A percentile compares a stretch with the other conserved stretches of the same genome.
These are phyloP conservation scores for Subanguina moxae DNA, from an alignment of 1,140 invertebrate genomes.

Conservation along the genomic window DNA sequence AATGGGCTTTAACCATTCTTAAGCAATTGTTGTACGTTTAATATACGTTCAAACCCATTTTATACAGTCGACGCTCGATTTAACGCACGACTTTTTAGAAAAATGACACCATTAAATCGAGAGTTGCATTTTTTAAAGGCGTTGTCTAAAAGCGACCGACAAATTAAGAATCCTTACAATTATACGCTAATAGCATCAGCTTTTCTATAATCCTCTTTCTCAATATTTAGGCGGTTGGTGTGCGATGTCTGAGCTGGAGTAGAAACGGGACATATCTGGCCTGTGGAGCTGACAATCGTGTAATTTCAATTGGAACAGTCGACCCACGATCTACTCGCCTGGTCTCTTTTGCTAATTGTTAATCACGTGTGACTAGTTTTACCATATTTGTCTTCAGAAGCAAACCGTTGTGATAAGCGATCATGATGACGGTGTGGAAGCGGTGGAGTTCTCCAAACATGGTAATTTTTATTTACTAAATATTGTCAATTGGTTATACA, in stretches of 20 bases:
- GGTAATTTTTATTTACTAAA: constrained; percentile 7
- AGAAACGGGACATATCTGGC: constrained; percentile 23
- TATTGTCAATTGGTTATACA: not conserved
- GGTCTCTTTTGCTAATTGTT: constrained; percentile 11
- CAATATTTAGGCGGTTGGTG: not conserved
- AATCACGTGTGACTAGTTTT: not conserved
- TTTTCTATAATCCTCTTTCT: not conserved
- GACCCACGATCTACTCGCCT: constrained; percentile 31
- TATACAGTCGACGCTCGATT: too few relatives aligned
- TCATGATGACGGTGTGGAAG: constrained; percentile 40
- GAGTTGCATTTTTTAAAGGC: too few relatives aligned
- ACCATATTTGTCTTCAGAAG: constrained; percentile 18
- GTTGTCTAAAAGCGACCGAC: too few relatives aligned
- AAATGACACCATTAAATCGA: too few relatives aligned
- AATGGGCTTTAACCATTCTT: too few relatives aligned
- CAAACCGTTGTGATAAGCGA: constrained; percentile 31
- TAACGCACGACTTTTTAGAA: too few relatives aligned
- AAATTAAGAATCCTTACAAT: too few relatives aligned
- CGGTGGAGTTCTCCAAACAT: constrained; percentile 32
- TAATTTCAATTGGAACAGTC: constrained; percentile 31
- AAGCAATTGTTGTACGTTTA: too few relatives aligned
- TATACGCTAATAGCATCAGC: too few relatives aligned
- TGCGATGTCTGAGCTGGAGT: constrained; percentile 17
- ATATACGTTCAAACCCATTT: too few relatives aligned
- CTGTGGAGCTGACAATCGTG: constrained; percentile 27